A percentile compares a stretch with the other conserved stretches of the same genome.
Evolutionary conservation across 2,113 vertebrate genomes (phyloP).

Genomic region (Oryzias curvinotus): DNA sequence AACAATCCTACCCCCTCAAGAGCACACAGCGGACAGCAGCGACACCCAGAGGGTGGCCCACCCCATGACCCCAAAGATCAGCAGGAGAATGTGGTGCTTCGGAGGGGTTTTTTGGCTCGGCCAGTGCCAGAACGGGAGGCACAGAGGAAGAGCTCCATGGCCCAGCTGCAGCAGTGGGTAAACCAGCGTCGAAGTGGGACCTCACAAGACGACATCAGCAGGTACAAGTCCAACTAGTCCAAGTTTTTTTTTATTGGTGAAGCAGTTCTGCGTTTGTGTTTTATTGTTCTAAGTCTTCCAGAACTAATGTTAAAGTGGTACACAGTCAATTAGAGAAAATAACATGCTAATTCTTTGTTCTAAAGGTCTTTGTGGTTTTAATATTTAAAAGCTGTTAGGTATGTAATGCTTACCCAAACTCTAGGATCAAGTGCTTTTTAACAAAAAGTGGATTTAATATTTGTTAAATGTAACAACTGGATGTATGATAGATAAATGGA

Average conservation of each 20-base stretch:
- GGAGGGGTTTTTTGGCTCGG: constrained; percentile 79
- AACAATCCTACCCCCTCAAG: constrained; percentile 18
- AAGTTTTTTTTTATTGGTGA: neutral
- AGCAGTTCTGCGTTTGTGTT: too few relatives aligned
- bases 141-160: constrained; percentile 96
- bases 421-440: too few relatives aligned
- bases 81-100: constrained; percentile 74
- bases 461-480: too few relatives aligned
- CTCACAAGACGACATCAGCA: constrained; percentile 84
- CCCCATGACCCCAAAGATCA: constrained; percentile 25
- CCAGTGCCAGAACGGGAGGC: constrained; percentile 85
- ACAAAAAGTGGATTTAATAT: too few relatives aligned
- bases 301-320: too few relatives aligned
- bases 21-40: constrained; percentile 43
- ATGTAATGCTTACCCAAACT: too few relatives aligned
- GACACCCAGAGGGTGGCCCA: constrained; percentile 39
- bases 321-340: too few relatives aligned
- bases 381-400: too few relatives aligned
- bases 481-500: too few relatives aligned
- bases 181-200: constrained; percentile 82
- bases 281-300: too few relatives aligned
- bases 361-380: too few relatives aligned
- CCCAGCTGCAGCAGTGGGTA: constrained; percentile 95
- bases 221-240: constrained; percentile 68
- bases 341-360: too few relatives aligned